phyloP scores from a whole-genome alignment of 2,113 vertebrate species.

The Rhadina sibilatrix region DNA sequence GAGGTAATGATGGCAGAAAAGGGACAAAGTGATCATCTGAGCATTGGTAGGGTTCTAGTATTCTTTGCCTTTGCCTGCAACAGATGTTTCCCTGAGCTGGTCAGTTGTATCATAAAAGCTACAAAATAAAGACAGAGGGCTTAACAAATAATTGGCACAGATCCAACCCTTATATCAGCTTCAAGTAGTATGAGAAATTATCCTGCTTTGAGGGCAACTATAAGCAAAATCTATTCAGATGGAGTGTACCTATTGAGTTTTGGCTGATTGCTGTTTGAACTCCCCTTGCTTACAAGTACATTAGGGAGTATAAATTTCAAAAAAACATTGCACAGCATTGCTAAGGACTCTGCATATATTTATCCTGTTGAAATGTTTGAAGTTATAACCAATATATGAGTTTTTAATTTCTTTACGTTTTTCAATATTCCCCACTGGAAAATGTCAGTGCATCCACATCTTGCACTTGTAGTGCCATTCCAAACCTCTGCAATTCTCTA shows the following conservation, averaged over 20 bases:
- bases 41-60: slow-evolving; percentile 14
- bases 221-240: slow-evolving; percentile 46
- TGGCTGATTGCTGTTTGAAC: slow-evolving; percentile 71
- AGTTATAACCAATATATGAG: slow-evolving; percentile 18
- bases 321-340: not conserved
- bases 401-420: slow-evolving; percentile 47
- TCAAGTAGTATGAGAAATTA: slow-evolving; percentile 67
- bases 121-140: slow-evolving; percentile 65
- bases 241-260: slow-evolving; percentile 52
- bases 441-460: not conserved
- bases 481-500: not conserved
- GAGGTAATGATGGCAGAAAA: not conserved
- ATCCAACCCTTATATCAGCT: slow-evolving; percentile 64
- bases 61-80: slow-evolving; percentile 50
- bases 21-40: not conserved
- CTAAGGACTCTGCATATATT: slow-evolving; percentile 9
- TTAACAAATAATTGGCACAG: slow-evolving; percentile 68
- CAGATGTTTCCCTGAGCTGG: slow-evolving; percentile 68
- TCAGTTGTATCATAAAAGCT: slow-evolving; percentile 62
- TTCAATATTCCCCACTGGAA: not conserved
- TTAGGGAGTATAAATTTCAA: slow-evolving; percentile 48
- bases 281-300: slow-evolving; percentile 53
- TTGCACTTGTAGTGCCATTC: not conserved
- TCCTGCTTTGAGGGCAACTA: slow-evolving; percentile 55
- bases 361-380: not conserved